Conservation (phyloP, 2,888 invertebrate genomes). For the Anoncus sp. region DNA sequence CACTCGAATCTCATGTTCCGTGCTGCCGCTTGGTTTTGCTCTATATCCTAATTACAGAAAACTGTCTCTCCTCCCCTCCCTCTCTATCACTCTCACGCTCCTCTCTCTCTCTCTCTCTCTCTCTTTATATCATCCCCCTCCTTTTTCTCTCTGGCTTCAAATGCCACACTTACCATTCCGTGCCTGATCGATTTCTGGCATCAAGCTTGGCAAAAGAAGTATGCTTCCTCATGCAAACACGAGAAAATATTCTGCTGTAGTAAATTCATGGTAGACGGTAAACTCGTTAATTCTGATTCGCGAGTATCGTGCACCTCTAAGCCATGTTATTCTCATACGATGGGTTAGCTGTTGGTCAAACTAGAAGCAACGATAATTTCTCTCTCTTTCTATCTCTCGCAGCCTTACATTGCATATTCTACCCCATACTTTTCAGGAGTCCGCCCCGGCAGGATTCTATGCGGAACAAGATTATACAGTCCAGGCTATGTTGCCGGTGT, state of each 20-base stretch:
- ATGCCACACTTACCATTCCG: background rate
- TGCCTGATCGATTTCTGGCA: slow-evolving; percentile 1
- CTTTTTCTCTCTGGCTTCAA: slow-evolving; percentile 1
- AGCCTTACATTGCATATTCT: too few relatives aligned
- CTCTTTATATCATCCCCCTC: background rate
- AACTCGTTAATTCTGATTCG: background rate
- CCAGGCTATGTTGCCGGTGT: slow-evolving; percentile 35
- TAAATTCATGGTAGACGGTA: background rate
- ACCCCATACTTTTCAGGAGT: slow-evolving; percentile 11
- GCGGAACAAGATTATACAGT: slow-evolving; percentile 53
- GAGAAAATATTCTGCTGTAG: background rate
- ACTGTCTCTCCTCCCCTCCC: background rate
- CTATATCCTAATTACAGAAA: slow-evolving; percentile 4
- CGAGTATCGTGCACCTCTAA: background rate
- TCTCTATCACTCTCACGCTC: slow-evolving; percentile 1
- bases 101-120: background rate
- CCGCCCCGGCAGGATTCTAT: background rate
- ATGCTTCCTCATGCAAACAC: background rate
- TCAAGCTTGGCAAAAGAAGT: background rate
- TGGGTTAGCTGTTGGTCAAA: background rate
- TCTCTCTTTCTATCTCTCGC: background rate
- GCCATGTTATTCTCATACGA: background rate
- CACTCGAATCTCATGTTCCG: slow-evolving; percentile 8
- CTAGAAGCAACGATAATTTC: background rate
- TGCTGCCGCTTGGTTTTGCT: slow-evolving; percentile 7